Evolutionary conservation across 1,140 invertebrate species (phyloP).

Genomic region (Neelides sp.): DNA sequence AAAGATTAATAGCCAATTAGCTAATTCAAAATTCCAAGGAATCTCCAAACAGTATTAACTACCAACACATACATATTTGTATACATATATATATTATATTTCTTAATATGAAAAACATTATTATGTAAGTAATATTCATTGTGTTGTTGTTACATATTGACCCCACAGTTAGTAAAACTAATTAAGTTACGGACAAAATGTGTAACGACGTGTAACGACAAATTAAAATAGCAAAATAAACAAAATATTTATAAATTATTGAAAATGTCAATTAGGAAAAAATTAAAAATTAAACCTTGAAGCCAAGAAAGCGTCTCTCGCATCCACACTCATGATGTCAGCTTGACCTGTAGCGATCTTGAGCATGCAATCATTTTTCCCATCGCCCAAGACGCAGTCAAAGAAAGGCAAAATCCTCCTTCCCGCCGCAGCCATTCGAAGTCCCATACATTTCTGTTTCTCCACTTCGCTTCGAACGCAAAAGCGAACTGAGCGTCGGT

Average conservation of each 20-base stretch:
- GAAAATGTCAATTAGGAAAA: not conserved
- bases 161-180: too few species aligned
- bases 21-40: not conserved
- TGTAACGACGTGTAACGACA: too few species aligned
- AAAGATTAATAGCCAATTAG: conserved; percentile 3
- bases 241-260: not conserved
- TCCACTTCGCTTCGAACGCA: conserved; percentile 26
- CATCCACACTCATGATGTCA: conserved; percentile 26
- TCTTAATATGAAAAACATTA: too few species aligned
- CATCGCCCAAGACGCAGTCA: conserved; percentile 26
- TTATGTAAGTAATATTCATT: too few species aligned
- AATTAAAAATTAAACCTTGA: too few species aligned
- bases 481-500: conserved; percentile 20
- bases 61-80: too few species aligned
- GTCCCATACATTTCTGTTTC: conserved; percentile 21
- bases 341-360: conserved; percentile 28
- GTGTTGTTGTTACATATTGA: too few species aligned
- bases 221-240: too few species aligned
- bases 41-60: not conserved
- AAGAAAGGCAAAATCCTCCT: conserved; percentile 25
- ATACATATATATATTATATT: too few species aligned
- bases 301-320: conserved; percentile 21
- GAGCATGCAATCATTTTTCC: conserved; percentile 26
- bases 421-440: conserved; percentile 22
- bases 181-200: too few species aligned